These are phyloP conservation scores for Cariama cristata DNA, from an alignment of 2,113 vertebrate genomes.

Conservation along the genomic window DNA sequence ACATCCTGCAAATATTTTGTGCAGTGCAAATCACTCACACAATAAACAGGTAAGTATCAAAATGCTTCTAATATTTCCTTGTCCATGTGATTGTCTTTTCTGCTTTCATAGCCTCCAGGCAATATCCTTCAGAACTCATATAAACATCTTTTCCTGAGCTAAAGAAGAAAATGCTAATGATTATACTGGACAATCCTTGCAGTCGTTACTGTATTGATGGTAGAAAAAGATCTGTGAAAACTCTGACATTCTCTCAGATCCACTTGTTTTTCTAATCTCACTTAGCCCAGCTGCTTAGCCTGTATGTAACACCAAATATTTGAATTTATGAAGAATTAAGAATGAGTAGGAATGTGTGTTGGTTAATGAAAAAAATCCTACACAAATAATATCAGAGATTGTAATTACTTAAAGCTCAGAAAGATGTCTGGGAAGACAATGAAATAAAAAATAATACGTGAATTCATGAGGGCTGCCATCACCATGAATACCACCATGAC, in stretches of 20 bases:
- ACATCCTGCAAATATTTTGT: not conserved
- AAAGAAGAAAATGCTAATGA: not conserved
- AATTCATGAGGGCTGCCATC: slow-evolving; percentile 43
- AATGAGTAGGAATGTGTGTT: not conserved
- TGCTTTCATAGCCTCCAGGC: not conserved
- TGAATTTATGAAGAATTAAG: not conserved
- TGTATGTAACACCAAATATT: not conserved
- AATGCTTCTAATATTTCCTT: not conserved
- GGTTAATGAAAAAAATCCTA: not conserved
- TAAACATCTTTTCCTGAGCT: not conserved
- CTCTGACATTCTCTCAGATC: not conserved
- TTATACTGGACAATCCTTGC: not conserved
- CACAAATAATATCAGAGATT: slow-evolving; percentile 36
- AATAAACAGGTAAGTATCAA: not conserved
- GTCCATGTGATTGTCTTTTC: not conserved
- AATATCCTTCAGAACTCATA: not conserved
- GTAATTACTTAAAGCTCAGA: slow-evolving; percentile 47
- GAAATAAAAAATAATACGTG: slow-evolving; percentile 41
- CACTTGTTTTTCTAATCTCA: not conserved
- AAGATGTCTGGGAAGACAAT: slow-evolving; percentile 24
- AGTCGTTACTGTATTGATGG: not conserved
- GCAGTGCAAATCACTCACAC: not conserved
- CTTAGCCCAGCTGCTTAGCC: not conserved
- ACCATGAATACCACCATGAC: slow-evolving; percentile 32
- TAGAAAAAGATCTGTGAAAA: not conserved